Base-by-base conservation (phyloP, 2,888 invertebrate species). In the Calliscelio sp. region DNA sequence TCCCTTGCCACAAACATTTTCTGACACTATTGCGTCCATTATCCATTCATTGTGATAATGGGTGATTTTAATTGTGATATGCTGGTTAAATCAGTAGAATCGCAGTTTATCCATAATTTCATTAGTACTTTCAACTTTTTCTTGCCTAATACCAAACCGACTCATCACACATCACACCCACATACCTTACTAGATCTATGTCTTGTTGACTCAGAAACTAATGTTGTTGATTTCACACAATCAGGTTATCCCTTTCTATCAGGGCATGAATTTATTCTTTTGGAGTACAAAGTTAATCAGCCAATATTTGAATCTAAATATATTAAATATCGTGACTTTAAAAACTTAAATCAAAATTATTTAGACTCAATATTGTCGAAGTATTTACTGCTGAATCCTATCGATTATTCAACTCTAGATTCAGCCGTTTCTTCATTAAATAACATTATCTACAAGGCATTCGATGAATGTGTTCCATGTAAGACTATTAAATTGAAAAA, bases 1-100 rank as follows among this genome's bases (percentile, higher is more conserved):
- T 35, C 41, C 41, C 22, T n/a, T 61, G n/a, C 61, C 61, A 3
- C 24, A 38, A 14, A 1, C 3, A 4, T 61, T 61, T 61, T 1
- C 14, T 5, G 18, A 61, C n/a, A 6, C 38, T 14, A 24, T 61
- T 22, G 11, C 61, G n/a, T 24, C 38, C 4, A 7, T 41, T 14
- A 41, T 24, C 24, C 44, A 61, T 24, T 38, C n/a, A 10, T 38
- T 22, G 24, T 61, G n/a, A 41, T 61, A 3, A 10, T 59, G 5
- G 61, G 61, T 61, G 61, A 61, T 41, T 61, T 61, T n/a, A 61
- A 61, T 24, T 61, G 61, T n/a, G n/a, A 61, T n/a, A 24, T 61
- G 61, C n/a, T 61, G 22, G 41, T 20, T 11, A 14, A 22, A 3
- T 41, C 38, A 18, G 6, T 16, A 5, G 41, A 41, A n/a, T 38